Evolutionary conservation across 1,140 invertebrate species (phyloP).

Genomic region (Sinella curviseta): DNA sequence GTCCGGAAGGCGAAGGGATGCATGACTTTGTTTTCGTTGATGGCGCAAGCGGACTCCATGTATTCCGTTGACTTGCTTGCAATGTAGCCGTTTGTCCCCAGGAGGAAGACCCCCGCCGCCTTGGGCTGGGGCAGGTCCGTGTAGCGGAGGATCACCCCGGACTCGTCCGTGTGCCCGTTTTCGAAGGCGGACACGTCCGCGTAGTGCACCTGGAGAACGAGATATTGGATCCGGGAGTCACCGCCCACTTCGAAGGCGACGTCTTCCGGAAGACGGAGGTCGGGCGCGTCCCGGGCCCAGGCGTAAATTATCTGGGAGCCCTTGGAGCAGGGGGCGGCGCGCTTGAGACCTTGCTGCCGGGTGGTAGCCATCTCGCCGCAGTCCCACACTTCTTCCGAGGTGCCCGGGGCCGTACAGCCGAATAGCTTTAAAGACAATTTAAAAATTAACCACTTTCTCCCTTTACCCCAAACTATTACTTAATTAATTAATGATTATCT

Average conservation of each 20-base stretch:
- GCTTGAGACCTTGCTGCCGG: conserved; percentile 53
- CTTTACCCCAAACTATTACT: neutral
- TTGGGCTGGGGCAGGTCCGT: conserved; percentile 69
- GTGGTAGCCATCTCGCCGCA: conserved; percentile 85
- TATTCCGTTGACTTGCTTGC: conserved; percentile 69
- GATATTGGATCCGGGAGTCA: conserved; percentile 70
- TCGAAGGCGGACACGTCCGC: conserved; percentile 70
- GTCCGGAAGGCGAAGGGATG: conserved; percentile 93
- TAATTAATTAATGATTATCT: neutral
- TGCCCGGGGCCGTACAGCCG: conserved; percentile 84
- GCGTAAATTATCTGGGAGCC: conserved; percentile 85
- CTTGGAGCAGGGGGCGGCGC: conserved; percentile 68
- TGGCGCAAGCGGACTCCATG: conserved; percentile 83
- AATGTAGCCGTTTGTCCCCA: conserved; percentile 80
- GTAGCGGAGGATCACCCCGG: conserved; percentile 76
- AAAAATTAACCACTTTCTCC: neutral
- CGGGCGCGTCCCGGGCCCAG: conserved; percentile 93
- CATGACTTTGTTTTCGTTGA: conserved; percentile 78
- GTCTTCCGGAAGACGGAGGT: conserved; percentile 77
- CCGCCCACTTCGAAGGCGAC: conserved; percentile 79
- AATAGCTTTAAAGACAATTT: conserved; percentile 63
- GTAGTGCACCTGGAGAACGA: conserved; percentile 94
- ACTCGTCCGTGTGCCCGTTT: conserved; percentile 76
- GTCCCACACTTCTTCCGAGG: conserved; percentile 77
- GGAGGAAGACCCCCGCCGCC: conserved; percentile 77